Evolutionary conservation across 2,888 invertebrate species (phyloP).

Genomic region (Hesperia comma): DNA sequence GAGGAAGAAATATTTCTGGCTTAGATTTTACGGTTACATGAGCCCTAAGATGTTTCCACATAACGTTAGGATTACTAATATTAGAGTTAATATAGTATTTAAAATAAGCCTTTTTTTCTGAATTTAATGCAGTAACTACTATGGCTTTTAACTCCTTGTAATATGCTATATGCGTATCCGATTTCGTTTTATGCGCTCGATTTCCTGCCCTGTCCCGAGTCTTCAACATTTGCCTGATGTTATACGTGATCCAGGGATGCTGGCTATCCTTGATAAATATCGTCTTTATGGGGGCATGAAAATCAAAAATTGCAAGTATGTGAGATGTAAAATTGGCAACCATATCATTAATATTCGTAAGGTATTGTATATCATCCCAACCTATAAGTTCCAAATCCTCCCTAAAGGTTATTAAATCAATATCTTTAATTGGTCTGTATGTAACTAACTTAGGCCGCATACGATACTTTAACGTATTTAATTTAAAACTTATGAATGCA

Average conservation of each 20-base stretch:
- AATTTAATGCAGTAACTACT: not conserved
- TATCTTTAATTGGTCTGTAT: not conserved
- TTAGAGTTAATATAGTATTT: not conserved
- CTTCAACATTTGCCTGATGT: not conserved
- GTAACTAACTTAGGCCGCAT: not conserved
- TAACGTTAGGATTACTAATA: not conserved
- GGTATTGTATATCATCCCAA: not conserved
- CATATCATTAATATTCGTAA: not conserved
- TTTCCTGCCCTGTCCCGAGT: not conserved
- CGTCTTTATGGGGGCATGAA: not conserved
- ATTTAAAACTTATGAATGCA: not conserved
- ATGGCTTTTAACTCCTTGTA: not conserved
- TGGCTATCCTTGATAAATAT: not conserved
- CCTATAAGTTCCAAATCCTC: not conserved
- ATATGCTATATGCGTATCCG: not conserved
- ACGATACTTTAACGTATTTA: not conserved
- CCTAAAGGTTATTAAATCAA: not conserved
- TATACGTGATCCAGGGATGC: not conserved
- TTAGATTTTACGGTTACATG: not conserved
- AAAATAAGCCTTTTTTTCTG: not conserved
- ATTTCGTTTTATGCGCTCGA: not conserved
- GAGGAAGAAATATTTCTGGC: not conserved
- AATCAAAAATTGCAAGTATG: not conserved
- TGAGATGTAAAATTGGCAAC: no score
- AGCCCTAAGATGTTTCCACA: not conserved